Percentiles rank a stretch among this genome's conserved stretches.
Conservation (phyloP, 92 coral and sea anemone species). For the Plumapathes pennacea region DNA sequence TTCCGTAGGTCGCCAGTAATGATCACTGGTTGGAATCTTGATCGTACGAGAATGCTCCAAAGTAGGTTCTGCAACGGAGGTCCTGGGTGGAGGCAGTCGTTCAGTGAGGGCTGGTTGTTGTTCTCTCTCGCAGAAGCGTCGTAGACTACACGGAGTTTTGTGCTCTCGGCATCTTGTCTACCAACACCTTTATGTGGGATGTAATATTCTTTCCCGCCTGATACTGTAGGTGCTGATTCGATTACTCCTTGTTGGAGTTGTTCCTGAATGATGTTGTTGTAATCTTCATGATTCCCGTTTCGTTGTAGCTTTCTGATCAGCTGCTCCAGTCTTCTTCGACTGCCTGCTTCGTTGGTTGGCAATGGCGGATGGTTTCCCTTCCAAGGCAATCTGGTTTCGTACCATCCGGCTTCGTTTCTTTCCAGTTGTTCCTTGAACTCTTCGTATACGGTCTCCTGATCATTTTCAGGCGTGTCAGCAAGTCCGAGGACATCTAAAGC, state of each 20-base stretch:
- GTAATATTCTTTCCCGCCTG: conserved; percentile 12
- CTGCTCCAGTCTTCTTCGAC: background rate
- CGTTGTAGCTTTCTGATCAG: conserved; percentile 2
- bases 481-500: conserved; percentile 45
- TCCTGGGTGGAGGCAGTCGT: conserved; percentile 18
- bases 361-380: background rate
- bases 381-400: conserved; percentile 3
- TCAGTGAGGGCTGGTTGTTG: background rate
- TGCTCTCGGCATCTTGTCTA: conserved; percentile 13
- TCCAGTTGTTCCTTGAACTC: background rate
- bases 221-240: conserved; percentile 12
- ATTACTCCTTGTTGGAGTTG: background rate
- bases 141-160: conserved; percentile 28
- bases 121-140: conserved; percentile 15
- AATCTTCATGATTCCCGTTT: background rate
- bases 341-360: background rate
- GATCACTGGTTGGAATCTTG: background rate
- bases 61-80: conserved; percentile 22
- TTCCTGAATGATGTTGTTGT: conserved; percentile 7
- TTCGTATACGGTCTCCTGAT: conserved; percentile 7
- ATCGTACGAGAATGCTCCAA: conserved; percentile 11
- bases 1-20: conserved; percentile 3
- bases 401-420: conserved; percentile 1
- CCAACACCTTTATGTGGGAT: conserved; percentile 45
- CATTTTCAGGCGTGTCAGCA: conserved; percentile 25